These are phyloP conservation scores for Pristionchus maxplancki DNA, from an alignment of 2,888 invertebrate species.

Conservation along the genomic window DNA sequence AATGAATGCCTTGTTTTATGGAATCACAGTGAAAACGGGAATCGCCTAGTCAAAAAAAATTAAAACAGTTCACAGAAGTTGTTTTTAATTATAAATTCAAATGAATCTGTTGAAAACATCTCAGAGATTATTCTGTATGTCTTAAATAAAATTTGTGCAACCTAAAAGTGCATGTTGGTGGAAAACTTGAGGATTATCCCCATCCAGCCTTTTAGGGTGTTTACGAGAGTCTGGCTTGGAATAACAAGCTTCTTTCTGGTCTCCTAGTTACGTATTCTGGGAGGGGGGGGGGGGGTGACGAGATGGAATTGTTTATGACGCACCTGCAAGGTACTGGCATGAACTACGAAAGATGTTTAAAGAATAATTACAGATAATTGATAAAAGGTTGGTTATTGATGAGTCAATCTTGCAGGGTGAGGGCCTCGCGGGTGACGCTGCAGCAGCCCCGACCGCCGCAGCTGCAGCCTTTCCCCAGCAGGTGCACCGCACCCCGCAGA, in stretches of 20 bases:
- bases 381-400: background rate
- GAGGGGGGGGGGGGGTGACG: background rate
- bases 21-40: background rate
- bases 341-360: no score
- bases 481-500: background rate
- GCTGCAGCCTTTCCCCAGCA: background rate
- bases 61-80: no score
- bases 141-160: background rate
- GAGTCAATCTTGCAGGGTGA: background rate
- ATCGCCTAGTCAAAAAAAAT: no score
- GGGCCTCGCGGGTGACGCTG: conserved; percentile 40
- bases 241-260: background rate
- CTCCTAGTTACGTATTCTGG: background rate
- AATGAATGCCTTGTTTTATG: background rate
- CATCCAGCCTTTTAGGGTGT: background rate
- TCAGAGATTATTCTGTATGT: background rate
- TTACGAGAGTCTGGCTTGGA: background rate
- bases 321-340: background rate
- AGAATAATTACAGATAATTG: no score
- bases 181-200: background rate
- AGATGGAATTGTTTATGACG: background rate
- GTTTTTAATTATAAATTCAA: no score
- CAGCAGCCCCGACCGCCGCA: background rate
- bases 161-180: background rate
- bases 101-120: background rate